Evolutionary conservation across 2,797 vertebrate genomes (phyloP), one percentile per base, ranked within the genome.

Genomic region (Phrynocephalus guinanensis): DNA sequence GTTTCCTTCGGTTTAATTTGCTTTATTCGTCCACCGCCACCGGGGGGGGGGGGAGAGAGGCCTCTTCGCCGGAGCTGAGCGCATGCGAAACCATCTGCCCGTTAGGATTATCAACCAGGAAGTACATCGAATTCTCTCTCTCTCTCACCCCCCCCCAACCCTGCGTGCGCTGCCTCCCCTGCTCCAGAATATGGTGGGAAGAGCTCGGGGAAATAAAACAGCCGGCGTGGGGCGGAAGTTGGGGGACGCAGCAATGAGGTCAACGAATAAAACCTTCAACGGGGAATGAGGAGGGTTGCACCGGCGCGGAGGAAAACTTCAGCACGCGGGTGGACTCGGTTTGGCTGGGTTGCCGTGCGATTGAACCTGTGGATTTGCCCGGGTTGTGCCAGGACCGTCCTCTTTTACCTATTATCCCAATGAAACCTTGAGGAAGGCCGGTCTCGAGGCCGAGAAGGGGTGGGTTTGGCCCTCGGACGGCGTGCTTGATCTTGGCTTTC

Each of bases 101-200:
- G 50, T 56, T 3, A 52, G 67, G 70, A 87, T 3, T 20, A 7
- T 28, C 52, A 33, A 79, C 81, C 81, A 87, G 86, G 86, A 87
- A 87, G 52, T 83, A 79, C 50, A 70, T 63, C 13, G 16, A 48
- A 4, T 83, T 68, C 60, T 44, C 38, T 44, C 38, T 44, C 38
- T 44, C 3, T 44, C 20, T 44, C 56, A 22, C 18, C 6, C 13
- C 71, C 20, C 63, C 44, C 18, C 33, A 15, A 30, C n/a, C 66
- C 11, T 30, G 3, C 66, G 18, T 56, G 16, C 26, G 70, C 52
- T 56, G 52, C 10, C 52, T 13, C 52, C 10, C 52, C 52, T 10
- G 9, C 52, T 56, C 52, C 52, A 9, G 52, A 56, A 56, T 56
- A 9, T 8, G 52, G 52, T 8, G 52, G 52, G 52, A 13, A 56